Evolutionary conservation across 2,888 invertebrate genomes (phyloP).

Genomic region (Eristalis arbustorum): DNA sequence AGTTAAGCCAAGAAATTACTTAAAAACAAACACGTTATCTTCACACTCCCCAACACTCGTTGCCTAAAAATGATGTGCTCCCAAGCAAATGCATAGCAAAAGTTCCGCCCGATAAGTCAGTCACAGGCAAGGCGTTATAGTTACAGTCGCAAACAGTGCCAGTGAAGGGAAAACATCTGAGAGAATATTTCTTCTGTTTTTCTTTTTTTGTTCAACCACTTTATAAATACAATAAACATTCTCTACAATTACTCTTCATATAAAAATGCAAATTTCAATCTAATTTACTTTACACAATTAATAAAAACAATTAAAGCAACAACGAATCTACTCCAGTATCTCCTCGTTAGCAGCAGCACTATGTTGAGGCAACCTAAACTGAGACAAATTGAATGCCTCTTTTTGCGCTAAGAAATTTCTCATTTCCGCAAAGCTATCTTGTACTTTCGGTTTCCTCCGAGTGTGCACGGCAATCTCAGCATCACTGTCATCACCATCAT

Average conservation of each 20-base stretch:
- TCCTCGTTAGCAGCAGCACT: slow-evolving; percentile 41
- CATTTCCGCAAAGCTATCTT: slow-evolving; percentile 79
- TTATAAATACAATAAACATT: background rate
- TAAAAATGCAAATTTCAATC: slow-evolving; percentile 33
- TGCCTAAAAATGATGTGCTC: too few species aligned
- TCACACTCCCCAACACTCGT: too few species aligned
- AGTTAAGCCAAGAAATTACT: too few species aligned
- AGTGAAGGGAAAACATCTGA: too few species aligned
- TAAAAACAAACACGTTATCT: too few species aligned
- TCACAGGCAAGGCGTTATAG: background rate
- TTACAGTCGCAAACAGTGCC: too few species aligned
- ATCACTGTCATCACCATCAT: slow-evolving; percentile 69
- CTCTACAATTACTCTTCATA: background rate
- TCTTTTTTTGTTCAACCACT: too few species aligned
- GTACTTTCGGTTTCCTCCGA: slow-evolving; percentile 75
- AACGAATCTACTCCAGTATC: slow-evolving; percentile 49
- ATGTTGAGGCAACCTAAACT: slow-evolving; percentile 50
- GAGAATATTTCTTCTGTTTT: too few species aligned
- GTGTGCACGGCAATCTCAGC: slow-evolving; percentile 73
- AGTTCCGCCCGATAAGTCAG: background rate
- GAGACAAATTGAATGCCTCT: slow-evolving; percentile 77
- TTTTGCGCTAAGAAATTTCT: slow-evolving; percentile 79
- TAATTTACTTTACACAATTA: slow-evolving; percentile 15
- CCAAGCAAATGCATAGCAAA: too few species aligned
- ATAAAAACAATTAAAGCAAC: background rate